These are phyloP conservation scores for Rhingia campestris DNA, from an alignment of 2,888 invertebrate species.

Conservation along the genomic window DNA sequence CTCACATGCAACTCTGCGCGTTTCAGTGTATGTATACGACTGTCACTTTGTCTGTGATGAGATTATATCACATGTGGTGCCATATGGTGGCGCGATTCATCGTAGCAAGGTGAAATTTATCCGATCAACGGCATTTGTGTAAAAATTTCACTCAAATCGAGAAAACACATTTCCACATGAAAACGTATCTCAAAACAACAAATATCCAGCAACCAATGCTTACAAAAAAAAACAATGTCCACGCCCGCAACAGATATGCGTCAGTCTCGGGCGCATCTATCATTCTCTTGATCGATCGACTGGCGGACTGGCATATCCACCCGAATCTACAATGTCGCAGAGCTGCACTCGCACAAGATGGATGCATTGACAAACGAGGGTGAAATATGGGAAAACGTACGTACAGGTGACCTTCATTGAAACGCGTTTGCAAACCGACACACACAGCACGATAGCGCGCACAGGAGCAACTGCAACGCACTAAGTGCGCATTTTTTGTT, in stretches of 20 bases:
- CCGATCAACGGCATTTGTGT: conserved; percentile 15
- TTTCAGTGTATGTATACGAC: conserved; percentile 20
- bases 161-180: not conserved
- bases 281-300: conserved; percentile 66
- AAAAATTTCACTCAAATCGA: conserved; percentile 51
- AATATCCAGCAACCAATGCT: not conserved
- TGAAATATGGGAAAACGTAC: conserved; percentile 62
- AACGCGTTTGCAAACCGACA: conserved; percentile 60
- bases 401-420: conserved; percentile 65
- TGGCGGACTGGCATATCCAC: conserved; percentile 16
- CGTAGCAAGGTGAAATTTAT: conserved; percentile 65
- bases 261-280: conserved; percentile 48
- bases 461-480: conserved; percentile 27
- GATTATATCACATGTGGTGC: conserved; percentile 69
- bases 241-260: conserved; percentile 17
- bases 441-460: conserved; percentile 29
- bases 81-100: conserved; percentile 64
- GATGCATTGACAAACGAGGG: conserved; percentile 64
- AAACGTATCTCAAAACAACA: not conserved
- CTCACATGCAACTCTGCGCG: conserved; percentile 41
- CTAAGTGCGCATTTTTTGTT: conserved; percentile 25
- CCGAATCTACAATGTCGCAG: conserved; percentile 31
- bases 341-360: conserved; percentile 40
- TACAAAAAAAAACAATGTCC: not conserved
- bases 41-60: conserved; percentile 64